Base-by-base conservation (phyloP, 1,140 invertebrate genomes). In the Leptinotarsa lineolata region DNA sequence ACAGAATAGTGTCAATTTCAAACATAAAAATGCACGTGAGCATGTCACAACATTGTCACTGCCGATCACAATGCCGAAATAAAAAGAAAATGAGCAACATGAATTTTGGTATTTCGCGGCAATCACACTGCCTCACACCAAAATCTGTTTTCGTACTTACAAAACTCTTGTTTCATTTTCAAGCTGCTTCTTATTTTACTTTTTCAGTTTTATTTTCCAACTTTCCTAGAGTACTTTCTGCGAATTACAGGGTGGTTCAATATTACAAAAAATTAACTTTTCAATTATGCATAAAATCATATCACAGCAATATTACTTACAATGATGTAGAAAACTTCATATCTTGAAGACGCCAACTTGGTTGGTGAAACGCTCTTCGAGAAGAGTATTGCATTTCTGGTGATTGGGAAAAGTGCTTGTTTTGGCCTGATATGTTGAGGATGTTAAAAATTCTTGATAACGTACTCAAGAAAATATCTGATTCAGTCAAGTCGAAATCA, bases 11-110 rank as follows among this genome's bases (percentile, higher is more conserved):
- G n/a, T 54, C 48, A 54, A 13, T 54, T 54, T 18, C 15, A 54
- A 18, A 54, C 48, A 54, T 16, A 24, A 68, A 75, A 59, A 77
- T 75, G 79, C 79, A 80, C 77, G 79, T 79, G 74, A 79, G 79
- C 79, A 80, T 72, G 79, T 79, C 79, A 80, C 79, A 80, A 80
- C 79, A 80, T 75, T 78, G 73, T 76, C n/a, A 70, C 22, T 71
- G 69, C 69, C 69, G 69, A 63, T 71, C 69, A 39, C 22, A 71
- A 54, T 59, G 59, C 60, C 30, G 20, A 39, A 71, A 63, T 46
- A 6, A 30, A 67, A 67, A 67, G 22, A 64, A 13, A 45, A 68
- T 58, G 46, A 20, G 67, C 22, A 48, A 69, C 54, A 18, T 59
- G 15, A 58, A 69, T 69, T 24, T 69, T 69, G 46, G 46, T 69